Base-by-base conservation (phyloP, 2,113 vertebrate species). In the Phalacrocorax brasilianus region DNA sequence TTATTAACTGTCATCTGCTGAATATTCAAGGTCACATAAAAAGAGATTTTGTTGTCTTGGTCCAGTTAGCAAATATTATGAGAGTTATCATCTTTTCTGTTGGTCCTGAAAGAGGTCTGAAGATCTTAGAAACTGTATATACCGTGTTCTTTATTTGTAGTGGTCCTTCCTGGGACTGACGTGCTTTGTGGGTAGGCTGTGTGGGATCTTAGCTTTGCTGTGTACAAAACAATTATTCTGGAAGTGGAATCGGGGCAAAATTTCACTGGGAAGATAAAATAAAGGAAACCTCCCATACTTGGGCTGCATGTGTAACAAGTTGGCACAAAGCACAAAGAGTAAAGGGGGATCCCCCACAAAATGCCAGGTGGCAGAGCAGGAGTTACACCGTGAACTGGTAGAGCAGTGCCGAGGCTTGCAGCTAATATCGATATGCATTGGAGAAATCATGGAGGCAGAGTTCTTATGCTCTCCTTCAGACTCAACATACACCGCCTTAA, bases 401-500 rank as follows among this genome's bases (percentile, higher is more conserved):
- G 16, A 74, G 22, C 13, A 45, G n/a, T 26, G 62, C 8, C 8
- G 19, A 61, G 17, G 38, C 38, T 89, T 11, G 6, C 13, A 55
- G 28, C 8, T 85, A 35, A 85, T 52, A 13, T 55, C 35, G 23
- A 5, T 17, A 26, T 11, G 24, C 12, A 5, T 7, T 35, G 45
- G 35, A 53, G 8, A 74, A 56, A 55, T 35, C 16, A 0, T 13
- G 7, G 12, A 65, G 27, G 14, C 30, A 68, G n/a, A 40, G 35
- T 76, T 78, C 49, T 47, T 18, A 33, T 3, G 8, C 8, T 80
- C 12, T 33, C 6, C 59, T 79, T 79, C 33, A 44, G 14, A 26
- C 24, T 28, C 63, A 65, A 2, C 6, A 12, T 7, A 12, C 8
- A 15, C 11, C 1, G 0, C 11, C 12, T 59, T 63, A 44, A 49